Base-by-base conservation (phyloP, 2,888 invertebrate species). In the Tuta absoluta region DNA sequence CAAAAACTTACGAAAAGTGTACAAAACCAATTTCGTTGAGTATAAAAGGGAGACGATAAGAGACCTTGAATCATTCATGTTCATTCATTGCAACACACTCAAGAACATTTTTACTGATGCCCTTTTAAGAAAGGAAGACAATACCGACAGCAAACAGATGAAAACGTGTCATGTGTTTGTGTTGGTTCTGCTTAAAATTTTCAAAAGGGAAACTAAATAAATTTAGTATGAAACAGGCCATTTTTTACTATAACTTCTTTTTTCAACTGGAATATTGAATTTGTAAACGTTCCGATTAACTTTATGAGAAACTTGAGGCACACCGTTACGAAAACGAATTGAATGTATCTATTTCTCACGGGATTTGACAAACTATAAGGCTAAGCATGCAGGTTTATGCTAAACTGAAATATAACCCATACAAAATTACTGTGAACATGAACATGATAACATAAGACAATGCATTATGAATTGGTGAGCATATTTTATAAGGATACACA, bases 331-430 rank as follows among this genome's bases (percentile, higher is more conserved):
- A 4, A 28, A 28, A 28, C 5, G 28, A 28, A 28, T 28, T 28
- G 3, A 28, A 4, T 28, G 28, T 28, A 28, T 5, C 2, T 38
- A 38, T 38, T 81, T 81, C 80, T 75, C 79, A 81, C 74, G 73
- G 73, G 71, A 75, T 71, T 71, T 67, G 71, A 74, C 64, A 68
- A 65, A 65, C 51, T 53, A 24, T 53, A 24, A 23, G 23, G 14
- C 3, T 23, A 14, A 23, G 19, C 51, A 23, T 23, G 19, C 19
- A 51, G n/a, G 51, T 19, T 14, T 45, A 45, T 12, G 3, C n/a
- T 45, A 8, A 12, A 14, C 45, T 45, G 45, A 45, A 33, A 33
- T 33, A 33, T 33, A 8, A 33, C 33, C 33, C 8, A 7, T 33
- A 33, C n/a, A n/a, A n/a, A n/a, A n/a, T n/a, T n/a, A n/a, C n/a